Evolutionary conservation across 1,140 invertebrate species (phyloP).

Genomic region (Agraylea sexmaculata): DNA sequence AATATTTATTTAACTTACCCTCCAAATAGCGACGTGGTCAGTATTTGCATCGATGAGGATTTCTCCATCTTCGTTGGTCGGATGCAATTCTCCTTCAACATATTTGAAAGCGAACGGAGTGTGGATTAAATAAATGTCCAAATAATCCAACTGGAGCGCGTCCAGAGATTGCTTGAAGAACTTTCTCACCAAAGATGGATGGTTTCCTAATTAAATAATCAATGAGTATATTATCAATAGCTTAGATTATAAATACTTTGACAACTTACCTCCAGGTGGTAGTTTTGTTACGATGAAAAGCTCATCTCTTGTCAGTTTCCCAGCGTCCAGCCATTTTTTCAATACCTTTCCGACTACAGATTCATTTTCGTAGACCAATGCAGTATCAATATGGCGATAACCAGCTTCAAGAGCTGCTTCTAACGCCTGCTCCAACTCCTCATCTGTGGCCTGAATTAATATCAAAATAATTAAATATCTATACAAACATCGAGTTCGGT

Average conservation of each 20-base stretch:
- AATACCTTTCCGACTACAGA: conserved; percentile 63
- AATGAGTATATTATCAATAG: conserved; percentile 24
- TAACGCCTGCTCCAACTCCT: conserved; percentile 57
- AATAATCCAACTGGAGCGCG: conserved; percentile 62
- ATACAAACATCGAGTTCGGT: background rate
- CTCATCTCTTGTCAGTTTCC: conserved; percentile 60
- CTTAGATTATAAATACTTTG: background rate
- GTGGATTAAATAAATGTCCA: conserved; percentile 79
- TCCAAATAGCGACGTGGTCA: conserved; percentile 61
- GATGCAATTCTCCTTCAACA: conserved; percentile 35
- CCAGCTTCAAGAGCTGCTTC: conserved; percentile 49
- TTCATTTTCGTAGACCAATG: conserved; percentile 73
- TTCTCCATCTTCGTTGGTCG: conserved; percentile 44
- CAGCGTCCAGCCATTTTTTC: conserved; percentile 58
- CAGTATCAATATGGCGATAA: conserved; percentile 73
- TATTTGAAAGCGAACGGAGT: conserved; percentile 59
- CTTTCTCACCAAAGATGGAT: conserved; percentile 56
- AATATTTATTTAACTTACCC: conserved; percentile 46
- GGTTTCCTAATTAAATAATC: conserved; percentile 48
- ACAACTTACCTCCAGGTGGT: conserved; percentile 30
- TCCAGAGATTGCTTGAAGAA: conserved; percentile 60
- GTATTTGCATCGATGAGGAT: conserved; percentile 53
- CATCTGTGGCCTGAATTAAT: conserved; percentile 46
- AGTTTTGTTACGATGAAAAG: conserved; percentile 76
- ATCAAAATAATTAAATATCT: background rate